phyloP scores from a whole-genome alignment of 2,797 vertebrate genomes.

The Microchirus variegatus region DNA sequence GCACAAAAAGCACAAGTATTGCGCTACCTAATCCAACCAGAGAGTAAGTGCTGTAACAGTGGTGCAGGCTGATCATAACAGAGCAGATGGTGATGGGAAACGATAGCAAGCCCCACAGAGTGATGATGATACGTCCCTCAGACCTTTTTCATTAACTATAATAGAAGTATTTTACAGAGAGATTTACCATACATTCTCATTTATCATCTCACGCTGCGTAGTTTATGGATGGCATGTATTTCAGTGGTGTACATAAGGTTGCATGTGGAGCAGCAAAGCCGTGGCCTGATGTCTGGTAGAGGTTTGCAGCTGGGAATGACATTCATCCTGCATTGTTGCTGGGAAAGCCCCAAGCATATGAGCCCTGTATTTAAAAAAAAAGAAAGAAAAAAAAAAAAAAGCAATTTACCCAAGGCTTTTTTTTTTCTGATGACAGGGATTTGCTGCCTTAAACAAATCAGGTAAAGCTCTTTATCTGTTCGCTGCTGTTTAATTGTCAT shows the following conservation, averaged over 20 bases:
- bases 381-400: too few species aligned
- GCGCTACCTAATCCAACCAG: background rate
- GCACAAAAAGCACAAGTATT: background rate
- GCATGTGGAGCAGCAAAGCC: conserved; percentile 10
- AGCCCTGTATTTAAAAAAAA: conserved; percentile 47
- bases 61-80: background rate
- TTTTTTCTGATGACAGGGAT: conserved; percentile 73
- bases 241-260: conserved; percentile 20
- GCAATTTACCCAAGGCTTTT: conserved; percentile 67
- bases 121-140: conserved; percentile 3
- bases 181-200: conserved; percentile 10
- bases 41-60: background rate
- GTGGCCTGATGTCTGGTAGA: conserved; percentile 14
- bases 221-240: background rate
- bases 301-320: conserved; percentile 17
- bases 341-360: conserved; percentile 50
- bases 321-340: conserved; percentile 14
- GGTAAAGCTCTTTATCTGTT: conserved; percentile 67
- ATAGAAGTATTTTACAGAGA: background rate
- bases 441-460: conserved; percentile 68
- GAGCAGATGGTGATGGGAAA: conserved; percentile 12
- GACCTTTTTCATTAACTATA: conserved; percentile 17
- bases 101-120: conserved; percentile 1
- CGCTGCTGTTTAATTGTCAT: conserved; percentile 70
- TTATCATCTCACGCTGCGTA: background rate